phyloP scores from a whole-genome alignment of 2,797 vertebrate species.

The Phrynocephalus guinanensis region DNA sequence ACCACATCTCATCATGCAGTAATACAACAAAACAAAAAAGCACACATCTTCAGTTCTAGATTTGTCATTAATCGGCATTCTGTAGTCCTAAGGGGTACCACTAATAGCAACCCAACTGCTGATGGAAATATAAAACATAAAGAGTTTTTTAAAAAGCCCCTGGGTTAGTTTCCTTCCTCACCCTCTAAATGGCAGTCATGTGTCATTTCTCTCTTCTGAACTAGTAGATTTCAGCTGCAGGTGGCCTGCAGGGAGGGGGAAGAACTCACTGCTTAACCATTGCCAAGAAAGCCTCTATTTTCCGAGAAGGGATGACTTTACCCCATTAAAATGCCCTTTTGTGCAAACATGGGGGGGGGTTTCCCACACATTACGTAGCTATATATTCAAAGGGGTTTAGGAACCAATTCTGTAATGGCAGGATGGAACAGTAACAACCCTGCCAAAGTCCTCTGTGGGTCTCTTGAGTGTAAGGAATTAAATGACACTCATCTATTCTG shows the following conservation, averaged over 20 bases:
- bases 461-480: not conserved
- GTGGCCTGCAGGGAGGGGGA: too few relatives aligned
- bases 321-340: too few relatives aligned
- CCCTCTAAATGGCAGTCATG: not conserved
- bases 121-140: not conserved
- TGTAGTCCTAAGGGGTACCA: not conserved
- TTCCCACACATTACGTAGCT: too few relatives aligned
- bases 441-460: not conserved
- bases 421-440: constrained; percentile 37
- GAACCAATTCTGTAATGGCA: constrained; percentile 4
- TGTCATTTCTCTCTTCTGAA: not conserved
- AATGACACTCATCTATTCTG: constrained; percentile 19
- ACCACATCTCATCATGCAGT: not conserved
- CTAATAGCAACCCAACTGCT: not conserved
- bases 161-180: not conserved
- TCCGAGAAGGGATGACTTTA: too few relatives aligned
- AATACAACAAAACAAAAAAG: not conserved
- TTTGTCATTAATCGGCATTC: not conserved
- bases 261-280: too few relatives aligned
- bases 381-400: too few relatives aligned
- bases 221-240: not conserved
- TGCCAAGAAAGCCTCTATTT: too few relatives aligned
- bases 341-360: too few relatives aligned
- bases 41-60: not conserved
- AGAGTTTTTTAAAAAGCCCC: not conserved